Conservation (phyloP, 2,113 vertebrate species). For the Thamnophis sirtalis region DNA sequence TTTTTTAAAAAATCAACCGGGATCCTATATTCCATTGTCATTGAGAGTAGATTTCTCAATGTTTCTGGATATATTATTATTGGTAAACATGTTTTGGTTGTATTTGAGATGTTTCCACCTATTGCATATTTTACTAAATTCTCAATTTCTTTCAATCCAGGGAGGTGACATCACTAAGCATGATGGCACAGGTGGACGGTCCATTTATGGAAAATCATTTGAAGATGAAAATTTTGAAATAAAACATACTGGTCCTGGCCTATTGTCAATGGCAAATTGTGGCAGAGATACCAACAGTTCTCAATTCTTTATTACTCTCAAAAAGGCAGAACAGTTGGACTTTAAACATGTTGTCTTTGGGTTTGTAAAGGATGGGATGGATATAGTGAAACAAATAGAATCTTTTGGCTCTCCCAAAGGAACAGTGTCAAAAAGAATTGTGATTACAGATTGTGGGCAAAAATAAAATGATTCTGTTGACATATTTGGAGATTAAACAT, state of each 20-base stretch:
- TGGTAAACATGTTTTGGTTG: not conserved
- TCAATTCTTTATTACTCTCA: slow-evolving; percentile 93
- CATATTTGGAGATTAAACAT: slow-evolving; percentile 56
- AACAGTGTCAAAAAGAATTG: slow-evolving; percentile 74
- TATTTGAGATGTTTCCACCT: not conserved
- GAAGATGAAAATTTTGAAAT: slow-evolving; percentile 92
- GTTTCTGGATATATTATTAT: not conserved
- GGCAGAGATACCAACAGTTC: slow-evolving; percentile 89
- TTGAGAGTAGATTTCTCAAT: not conserved
- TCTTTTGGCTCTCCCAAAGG: slow-evolving; percentile 82
- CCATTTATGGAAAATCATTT: slow-evolving; percentile 86
- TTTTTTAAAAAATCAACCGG: not conserved
- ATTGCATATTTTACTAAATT: not conserved
- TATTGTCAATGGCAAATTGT: slow-evolving; percentile 89
- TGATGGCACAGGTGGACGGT: slow-evolving; percentile 85
- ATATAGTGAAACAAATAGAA: slow-evolving; percentile 83
- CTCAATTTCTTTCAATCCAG: slow-evolving; percentile 55
- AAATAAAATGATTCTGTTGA: slow-evolving; percentile 66
- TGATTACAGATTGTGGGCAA: slow-evolving; percentile 86
- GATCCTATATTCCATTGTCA: not conserved
- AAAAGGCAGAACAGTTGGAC: slow-evolving; percentile 89
- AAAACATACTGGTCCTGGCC: slow-evolving; percentile 84
- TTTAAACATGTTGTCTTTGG: slow-evolving; percentile 94
- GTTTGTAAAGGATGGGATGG: slow-evolving; percentile 87
- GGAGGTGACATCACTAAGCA: slow-evolving; percentile 88